Evolutionary conservation across 1,140 invertebrate species (phyloP), one percentile per base, ranked within the genome.

Genomic region (Dinothrombium tinctorium): DNA sequence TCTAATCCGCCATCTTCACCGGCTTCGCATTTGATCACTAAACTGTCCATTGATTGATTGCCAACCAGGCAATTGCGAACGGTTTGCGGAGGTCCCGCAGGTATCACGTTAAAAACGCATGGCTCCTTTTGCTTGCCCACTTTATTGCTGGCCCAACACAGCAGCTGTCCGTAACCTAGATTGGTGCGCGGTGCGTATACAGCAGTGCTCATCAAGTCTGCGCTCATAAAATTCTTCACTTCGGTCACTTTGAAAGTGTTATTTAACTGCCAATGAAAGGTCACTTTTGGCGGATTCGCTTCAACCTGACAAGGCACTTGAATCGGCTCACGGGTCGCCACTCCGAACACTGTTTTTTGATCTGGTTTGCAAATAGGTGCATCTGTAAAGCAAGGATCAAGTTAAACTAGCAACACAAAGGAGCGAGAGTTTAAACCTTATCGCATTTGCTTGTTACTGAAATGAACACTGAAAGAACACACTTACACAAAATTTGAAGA

Each of bases 91-190:
- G 76, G 72, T 49, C 80, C 80, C 71, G 50, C 51, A 32, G 81
- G 76, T 51, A 86, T 83, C 26, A 89, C 79, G 52, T 84, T 79
- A 56, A 77, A 86, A 29, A 81, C 74, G 56, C 83, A 89, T n/a
- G 79, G 79, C 29, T 70, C 65, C 35, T 61, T 61, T 51, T 75
- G 73, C 9, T 59, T 54, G 12, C 81, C 81, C 33, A 87, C 77
- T 19, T 29, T 35, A 28, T 87, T 87, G 7, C 65, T 68, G 0
- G 78, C 81, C 67, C 75, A 83, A 56, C 81, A 87, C 17, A 77
- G 71, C 14, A 86, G 61, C 11, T 76, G 81, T 19, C 81, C 81
- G 54, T 84, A 87, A 59, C 84, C 79, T 59, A 82, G 71, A 53
- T 78, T 74, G 20, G 67, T 74, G 17, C 76, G 67, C 1, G 81